Conservation (phyloP, 1,140 invertebrate species). For the Luehdorfia chinensis region DNA sequence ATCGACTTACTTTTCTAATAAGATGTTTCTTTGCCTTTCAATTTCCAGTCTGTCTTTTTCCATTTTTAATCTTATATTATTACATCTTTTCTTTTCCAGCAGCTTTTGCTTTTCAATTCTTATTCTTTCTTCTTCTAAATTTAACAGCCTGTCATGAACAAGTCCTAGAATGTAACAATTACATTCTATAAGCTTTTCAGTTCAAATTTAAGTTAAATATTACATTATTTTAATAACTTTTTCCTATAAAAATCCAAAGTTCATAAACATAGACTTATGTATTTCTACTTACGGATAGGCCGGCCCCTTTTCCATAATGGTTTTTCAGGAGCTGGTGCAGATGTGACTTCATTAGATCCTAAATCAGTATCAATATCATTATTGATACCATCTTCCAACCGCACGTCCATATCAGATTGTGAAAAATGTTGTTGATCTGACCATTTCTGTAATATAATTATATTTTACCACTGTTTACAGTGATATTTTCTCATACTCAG, state of each 20-base stretch:
- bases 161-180: constrained; percentile 25
- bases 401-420: constrained; percentile 31
- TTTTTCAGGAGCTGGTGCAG: constrained; percentile 29
- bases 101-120: constrained; percentile 47
- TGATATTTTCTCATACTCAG: too few species aligned
- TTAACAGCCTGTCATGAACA: constrained; percentile 41
- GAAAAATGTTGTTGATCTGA: constrained; percentile 29
- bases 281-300: constrained; percentile 35
- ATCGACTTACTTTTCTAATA: constrained; percentile 48
- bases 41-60: constrained; percentile 47
- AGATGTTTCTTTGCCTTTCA: constrained; percentile 41
- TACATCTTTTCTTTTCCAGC: constrained; percentile 45
- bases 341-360: constrained; percentile 37
- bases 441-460: constrained; percentile 35
- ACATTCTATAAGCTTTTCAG: not conserved
- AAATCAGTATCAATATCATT: constrained; percentile 29
- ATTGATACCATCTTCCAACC: constrained; percentile 23
- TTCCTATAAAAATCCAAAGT: too few species aligned
- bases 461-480: too few species aligned
- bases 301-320: constrained; percentile 41
- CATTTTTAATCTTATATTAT: constrained; percentile 47
- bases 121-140: constrained; percentile 46
- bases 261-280: not conserved
- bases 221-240: too few species aligned
- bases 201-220: too few species aligned